A percentile compares a stretch with the other conserved stretches of the same genome.
These are phyloP conservation scores for Myioborus melanocephalus DNA, from an alignment of 2,797 vertebrate genomes.

Conservation along the genomic window DNA sequence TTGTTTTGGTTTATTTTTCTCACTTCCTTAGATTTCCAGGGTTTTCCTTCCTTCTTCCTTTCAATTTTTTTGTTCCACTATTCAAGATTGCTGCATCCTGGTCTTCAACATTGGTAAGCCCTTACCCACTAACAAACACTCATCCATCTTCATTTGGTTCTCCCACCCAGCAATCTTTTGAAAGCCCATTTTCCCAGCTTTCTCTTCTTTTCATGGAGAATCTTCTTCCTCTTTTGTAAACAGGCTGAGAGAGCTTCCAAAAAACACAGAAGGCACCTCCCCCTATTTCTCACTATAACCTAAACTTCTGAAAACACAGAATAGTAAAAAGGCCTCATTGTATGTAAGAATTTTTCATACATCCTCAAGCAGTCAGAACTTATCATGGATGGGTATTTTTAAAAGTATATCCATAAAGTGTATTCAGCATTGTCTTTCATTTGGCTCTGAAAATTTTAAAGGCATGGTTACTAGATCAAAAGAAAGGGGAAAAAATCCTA, in stretches of 20 bases:
- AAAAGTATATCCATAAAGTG: not conserved
- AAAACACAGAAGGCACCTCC: not conserved
- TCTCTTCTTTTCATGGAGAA: not conserved
- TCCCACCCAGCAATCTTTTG: not conserved
- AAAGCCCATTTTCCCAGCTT: not conserved
- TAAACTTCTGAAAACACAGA: not conserved
- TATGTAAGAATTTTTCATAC: not conserved
- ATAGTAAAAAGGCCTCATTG: not conserved
- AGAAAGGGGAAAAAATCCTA: not conserved
- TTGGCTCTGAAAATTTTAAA: not conserved
- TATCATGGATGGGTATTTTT: not conserved
- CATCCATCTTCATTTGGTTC: not conserved
- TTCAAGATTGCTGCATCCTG: not conserved
- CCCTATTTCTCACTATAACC: not conserved
- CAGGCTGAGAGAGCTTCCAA: not conserved
- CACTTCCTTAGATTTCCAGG: not conserved
- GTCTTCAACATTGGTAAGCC: not conserved
- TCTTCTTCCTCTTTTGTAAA: not conserved
- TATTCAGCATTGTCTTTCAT: not conserved
- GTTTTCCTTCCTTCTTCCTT: not conserved
- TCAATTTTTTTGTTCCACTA: not conserved
- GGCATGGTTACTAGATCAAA: slow-evolving; percentile 26
- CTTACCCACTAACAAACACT: not conserved
- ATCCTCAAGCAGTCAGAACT: not conserved
- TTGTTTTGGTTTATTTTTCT: not conserved